Percentiles rank a stretch among this genome's conserved stretches.
phyloP scores from a whole-genome alignment of 2,888 invertebrate genomes.

The Chaitophorus viminalis region DNA sequence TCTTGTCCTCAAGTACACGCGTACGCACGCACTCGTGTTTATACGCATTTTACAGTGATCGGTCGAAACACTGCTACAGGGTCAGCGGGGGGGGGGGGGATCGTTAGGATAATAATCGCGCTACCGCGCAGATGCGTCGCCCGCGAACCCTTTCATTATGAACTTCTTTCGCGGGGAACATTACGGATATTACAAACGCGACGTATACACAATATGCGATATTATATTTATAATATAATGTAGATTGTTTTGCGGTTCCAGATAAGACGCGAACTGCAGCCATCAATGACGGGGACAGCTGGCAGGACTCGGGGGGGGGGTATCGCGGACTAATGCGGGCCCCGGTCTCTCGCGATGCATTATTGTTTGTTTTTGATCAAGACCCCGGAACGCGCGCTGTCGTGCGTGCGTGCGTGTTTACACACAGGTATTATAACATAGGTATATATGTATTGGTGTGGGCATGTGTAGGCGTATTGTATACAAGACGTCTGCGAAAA shows the following conservation, averaged over 20 bases:
- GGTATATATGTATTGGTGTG: too few relatives aligned
- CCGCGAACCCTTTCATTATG: not conserved
- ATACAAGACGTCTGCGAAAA: slow-evolving; percentile 43
- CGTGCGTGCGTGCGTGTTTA: too few relatives aligned
- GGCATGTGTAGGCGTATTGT: not conserved
- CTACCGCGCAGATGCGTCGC: not conserved
- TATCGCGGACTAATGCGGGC: slow-evolving; percentile 29
- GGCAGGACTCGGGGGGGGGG: not conserved
- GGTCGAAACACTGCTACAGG: too few relatives aligned
- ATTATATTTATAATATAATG: too few relatives aligned
- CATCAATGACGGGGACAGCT: slow-evolving; percentile 27
- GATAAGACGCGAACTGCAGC: not conserved
- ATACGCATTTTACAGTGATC: too few relatives aligned
- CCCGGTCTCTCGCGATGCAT: not conserved
- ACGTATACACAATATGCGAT: too few relatives aligned
- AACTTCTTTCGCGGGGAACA: not conserved
- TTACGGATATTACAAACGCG: too few relatives aligned
- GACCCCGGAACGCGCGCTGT: slow-evolving; percentile 2
- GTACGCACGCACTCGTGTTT: too few relatives aligned
- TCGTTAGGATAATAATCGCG: not conserved
- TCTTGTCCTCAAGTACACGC: too few relatives aligned
- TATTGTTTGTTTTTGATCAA: slow-evolving; percentile 48
- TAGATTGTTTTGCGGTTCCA: not conserved
- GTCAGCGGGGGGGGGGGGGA: too few relatives aligned
- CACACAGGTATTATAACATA: too few relatives aligned